phyloP scores from a whole-genome alignment of 2,113 vertebrate species.

The Rhinolophus sinicus region DNA sequence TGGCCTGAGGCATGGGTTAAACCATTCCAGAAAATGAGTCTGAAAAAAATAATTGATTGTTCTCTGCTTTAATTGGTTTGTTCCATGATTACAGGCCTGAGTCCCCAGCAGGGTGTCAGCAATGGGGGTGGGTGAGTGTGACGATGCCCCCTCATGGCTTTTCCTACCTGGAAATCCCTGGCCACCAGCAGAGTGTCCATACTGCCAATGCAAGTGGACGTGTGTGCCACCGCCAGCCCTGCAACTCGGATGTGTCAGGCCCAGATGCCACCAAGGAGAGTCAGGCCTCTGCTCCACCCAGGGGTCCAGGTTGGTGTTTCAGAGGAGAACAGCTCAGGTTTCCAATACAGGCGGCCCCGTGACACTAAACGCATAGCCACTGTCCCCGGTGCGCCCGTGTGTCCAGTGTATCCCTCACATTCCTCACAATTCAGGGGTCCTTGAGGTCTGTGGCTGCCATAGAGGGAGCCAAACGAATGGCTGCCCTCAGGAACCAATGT shows the following conservation, averaged over 20 bases:
- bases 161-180: not conserved
- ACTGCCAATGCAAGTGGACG: not conserved
- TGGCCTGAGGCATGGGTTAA: conserved; percentile 34
- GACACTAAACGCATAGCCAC: not conserved
- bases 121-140: not conserved
- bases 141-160: not conserved
- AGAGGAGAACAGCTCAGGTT: not conserved
- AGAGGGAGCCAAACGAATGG: not conserved
- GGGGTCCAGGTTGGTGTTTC: not conserved
- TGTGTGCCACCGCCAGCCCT: fast-evolving
- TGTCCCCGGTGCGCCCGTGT: not conserved
- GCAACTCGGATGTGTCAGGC: not conserved
- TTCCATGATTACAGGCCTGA: not conserved
- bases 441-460: not conserved
- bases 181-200: not conserved
- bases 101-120: not conserved
- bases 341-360: not conserved
- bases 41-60: not conserved
- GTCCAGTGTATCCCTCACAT: not conserved
- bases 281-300: not conserved
- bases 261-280: not conserved
- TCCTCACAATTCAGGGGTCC: not conserved
- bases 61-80: conserved; percentile 22
- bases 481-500: no score
- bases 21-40: conserved; percentile 17